phyloP scores from a whole-genome alignment of 1,140 invertebrate genomes.

The Heliconius hermathena region DNA sequence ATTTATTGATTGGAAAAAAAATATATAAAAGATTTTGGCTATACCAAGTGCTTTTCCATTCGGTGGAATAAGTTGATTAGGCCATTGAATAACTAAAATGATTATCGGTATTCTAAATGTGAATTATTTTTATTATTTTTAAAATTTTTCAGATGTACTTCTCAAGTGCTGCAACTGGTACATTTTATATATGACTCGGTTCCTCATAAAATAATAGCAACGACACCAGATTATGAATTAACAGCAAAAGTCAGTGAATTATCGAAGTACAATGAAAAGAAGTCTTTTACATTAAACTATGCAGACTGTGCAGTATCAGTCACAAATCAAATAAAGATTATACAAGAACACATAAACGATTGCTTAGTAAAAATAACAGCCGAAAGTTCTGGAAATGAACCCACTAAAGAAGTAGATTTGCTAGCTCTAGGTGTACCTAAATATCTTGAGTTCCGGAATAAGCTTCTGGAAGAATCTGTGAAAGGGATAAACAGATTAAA shows the following conservation, averaged over 20 bases:
- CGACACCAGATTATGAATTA: conserved; percentile 50
- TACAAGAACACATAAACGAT: conserved; percentile 58
- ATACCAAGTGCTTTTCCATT: no score
- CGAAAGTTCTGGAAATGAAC: conserved; percentile 43
- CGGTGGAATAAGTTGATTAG: no score
- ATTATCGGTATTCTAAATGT: no score
- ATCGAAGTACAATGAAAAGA: conserved; percentile 45
- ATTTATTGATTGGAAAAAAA: no score
- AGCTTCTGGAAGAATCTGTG: conserved; percentile 45
- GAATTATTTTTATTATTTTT: no score
- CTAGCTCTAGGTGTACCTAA: conserved; percentile 46
- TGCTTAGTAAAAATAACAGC: conserved; percentile 60
- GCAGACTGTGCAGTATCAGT: conserved; percentile 44
- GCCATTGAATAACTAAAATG: no score
- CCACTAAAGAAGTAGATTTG: conserved; percentile 60
- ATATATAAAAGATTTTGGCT: no score
- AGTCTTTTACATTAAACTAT: conserved; percentile 37
- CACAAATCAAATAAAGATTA: conserved; percentile 46
- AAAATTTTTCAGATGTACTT: conserved; percentile 49
- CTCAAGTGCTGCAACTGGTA: conserved; percentile 58
- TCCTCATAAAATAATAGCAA: conserved; percentile 57
- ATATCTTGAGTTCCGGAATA: conserved; percentile 53
- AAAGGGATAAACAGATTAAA: conserved; percentile 35
- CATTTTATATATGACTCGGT: conserved; percentile 59
- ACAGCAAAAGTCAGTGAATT: conserved; percentile 40